Evolutionary conservation across 2,113 vertebrate species (phyloP), one percentile per base, ranked within the genome.

Genomic region (Chloebia gouldiae): DNA sequence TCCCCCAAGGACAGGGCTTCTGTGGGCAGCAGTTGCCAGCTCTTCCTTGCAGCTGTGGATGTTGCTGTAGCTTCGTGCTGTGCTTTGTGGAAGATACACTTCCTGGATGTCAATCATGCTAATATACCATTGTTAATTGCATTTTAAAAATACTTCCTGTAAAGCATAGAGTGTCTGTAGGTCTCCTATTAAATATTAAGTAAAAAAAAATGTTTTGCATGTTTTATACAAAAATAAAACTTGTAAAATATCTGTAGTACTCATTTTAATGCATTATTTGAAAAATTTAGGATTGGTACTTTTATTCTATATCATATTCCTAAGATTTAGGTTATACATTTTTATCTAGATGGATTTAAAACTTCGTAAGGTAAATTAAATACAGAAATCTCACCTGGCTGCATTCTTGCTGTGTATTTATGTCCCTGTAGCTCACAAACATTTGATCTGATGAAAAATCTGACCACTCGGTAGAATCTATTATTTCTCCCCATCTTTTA

Each of bases 31-130:
- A 27, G 11, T 4, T 13, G 2, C 10, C 18, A 79, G 39, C 21
- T 44, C 42, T n/a, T 19, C 13, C 18, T 14, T 28, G 28, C 31
- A 30, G 25, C 39, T 23, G 33, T 71, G 57, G 40, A 2, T 66
- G 70, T 13, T 9, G 17, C 16, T 2, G 1, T 4, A 2, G 31
- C 23, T 50, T 39, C 0, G 0, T 28, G 19, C 45, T 61, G 22
- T 86, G 76, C 53, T 69, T 37, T 35, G 25, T 47, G n/a, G 59
- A 56, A 24, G 21, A 4, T 7, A 7, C 12, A 3, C 11, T 53
- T 47, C 39, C 51, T 54, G 40, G 5, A 10, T 35, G 16, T 22
- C 45, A 17, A 27, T 31, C 21, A 8, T 15, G 15, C 23, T 3
- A 25, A 40, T 15, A 3, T 1, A 27, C 16, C 11, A 1, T 12